Base-by-base conservation (phyloP, 2,888 invertebrate species). In the Ectropis crepuscularia region DNA sequence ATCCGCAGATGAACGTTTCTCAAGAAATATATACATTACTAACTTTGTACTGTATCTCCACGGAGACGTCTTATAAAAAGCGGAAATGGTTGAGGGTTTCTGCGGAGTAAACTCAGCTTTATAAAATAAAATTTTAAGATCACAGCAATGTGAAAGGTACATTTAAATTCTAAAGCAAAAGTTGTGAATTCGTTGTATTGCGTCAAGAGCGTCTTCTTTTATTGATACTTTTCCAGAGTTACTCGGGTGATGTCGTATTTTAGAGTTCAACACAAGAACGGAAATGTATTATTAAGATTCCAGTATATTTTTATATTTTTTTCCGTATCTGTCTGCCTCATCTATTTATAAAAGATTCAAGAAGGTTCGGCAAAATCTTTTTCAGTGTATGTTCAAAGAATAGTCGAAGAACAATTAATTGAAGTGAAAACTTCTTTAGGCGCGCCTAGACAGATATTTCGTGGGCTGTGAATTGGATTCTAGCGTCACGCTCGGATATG, bases 81-180 rank as follows among this genome's bases (percentile, higher is more conserved):
- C 48, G 11, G 57, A 54, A 37, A 63, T 53, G 55, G 42, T 53
- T 39, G 37, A 28, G 0, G 0, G 12, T 12, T 12, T 10, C n/a
- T 10, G 5, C 12, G 37, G 11, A 38, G 46, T 55, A 47, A 36
- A 54, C 54, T 64, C 11, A 55, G 39, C 28, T 60, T 61, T 47
- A 53, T 47, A 46, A 62, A 54, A 55, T 53, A 37, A 46, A 54
- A 54, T 54, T 62, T 58, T 49, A 42, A 62, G 55, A 59, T 63
- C 54, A 58, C 61, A 65, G 57, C 59, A 61, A 61, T 60, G 66
- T 61, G 53, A 65, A 64, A 51, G 53, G 57, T 57, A 59, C 60
- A 67, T 67, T 69, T 53, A 65, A 65, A 69, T 65, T 39, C 58
- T 61, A 63, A 63, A 60, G 63, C 57, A 59, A 67, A 64, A 67